Evolutionary conservation across 2,113 vertebrate genomes (phyloP), one percentile per base, ranked within the genome.

Genomic region (Ctenomys sociabilis): DNA sequence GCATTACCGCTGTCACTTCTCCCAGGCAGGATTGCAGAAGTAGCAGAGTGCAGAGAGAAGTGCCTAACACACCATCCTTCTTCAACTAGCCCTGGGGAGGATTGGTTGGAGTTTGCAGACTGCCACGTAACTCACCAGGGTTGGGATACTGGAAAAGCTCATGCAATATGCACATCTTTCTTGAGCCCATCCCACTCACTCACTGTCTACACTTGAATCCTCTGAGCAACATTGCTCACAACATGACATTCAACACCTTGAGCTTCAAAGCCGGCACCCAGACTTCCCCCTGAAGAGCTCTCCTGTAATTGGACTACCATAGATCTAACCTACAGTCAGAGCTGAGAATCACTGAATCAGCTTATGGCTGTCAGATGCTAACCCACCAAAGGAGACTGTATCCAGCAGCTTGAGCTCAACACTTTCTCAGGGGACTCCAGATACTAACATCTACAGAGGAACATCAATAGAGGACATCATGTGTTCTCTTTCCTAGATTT

Each of bases 281-380:
- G 24, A 9, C n/a, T 8, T 19, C 19, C 0, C 0, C 13, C 49
- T 4, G 16, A 28, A 52, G 40, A 43, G 1, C 14, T 13, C 35
- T 24, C 12, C 28, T n/a, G 16, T 2, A 13, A 19, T 12, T 13
- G 28, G 2, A 11, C 16, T 66, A 21, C 57, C n/a, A 19, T 52
- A 37, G 32, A 22, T n/a, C 45, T 40, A 11, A 72, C 9, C 5
- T 17, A 10, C 24, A 43, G 9, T 11, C n/a, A 22, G 72, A 43
- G 63, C 24, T 28, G 57, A 59, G 68, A 49, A 61, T 37, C 22
- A 19, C 17, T 35, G 32, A 5, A 4, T 32, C 5, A n/a, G 40
- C 61, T 43, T 61, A 30, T 43, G 40, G 21, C 32, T 24, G 17
- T 84, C 22, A 43, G 9, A 45, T 7, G 54, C 24, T 64, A 37